A percentile compares a stretch with the other conserved stretches of the same genome.
phyloP scores from a whole-genome alignment of 2,797 vertebrate genomes.

The Enteromius argenteus region DNA sequence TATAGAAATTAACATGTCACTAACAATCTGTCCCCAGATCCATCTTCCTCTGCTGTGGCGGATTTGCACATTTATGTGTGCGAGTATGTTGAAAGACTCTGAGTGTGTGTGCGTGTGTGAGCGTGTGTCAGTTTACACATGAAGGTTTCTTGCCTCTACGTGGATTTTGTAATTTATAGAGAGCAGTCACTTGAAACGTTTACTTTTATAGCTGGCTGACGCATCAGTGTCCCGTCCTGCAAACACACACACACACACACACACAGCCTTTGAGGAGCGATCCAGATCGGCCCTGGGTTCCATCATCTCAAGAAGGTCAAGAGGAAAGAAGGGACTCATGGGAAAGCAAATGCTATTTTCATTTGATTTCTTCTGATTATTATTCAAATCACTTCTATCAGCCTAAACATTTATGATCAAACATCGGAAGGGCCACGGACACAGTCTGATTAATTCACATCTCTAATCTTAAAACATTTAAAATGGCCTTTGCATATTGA shows the following conservation, averaged over 20 bases:
- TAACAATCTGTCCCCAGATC: conserved; percentile 83
- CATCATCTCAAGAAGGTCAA: conserved; percentile 52
- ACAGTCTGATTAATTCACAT: conserved; percentile 74
- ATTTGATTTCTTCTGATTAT: conserved; percentile 59
- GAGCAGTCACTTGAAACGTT: conserved; percentile 76
- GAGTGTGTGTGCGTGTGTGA: conserved; percentile 35
- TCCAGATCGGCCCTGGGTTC: conserved; percentile 39
- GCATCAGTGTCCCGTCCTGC: conserved; percentile 65
- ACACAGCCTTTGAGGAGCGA: conserved; percentile 19
- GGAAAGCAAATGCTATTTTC: conserved; percentile 63
- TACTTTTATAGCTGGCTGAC: conserved; percentile 69
- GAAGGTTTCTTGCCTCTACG: conserved; percentile 53
- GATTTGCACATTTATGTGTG: conserved; percentile 54
- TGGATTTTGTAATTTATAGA: conserved; percentile 72
- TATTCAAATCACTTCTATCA: conserved; percentile 65
- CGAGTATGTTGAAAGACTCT: conserved; percentile 45
- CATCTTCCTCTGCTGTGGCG: conserved; percentile 75
- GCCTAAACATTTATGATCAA: conserved; percentile 69
- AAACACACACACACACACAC: conserved; percentile 7
- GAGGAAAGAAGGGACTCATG: conserved; percentile 56
- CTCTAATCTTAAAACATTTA: conserved; percentile 74
- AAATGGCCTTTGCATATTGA: conserved; percentile 70
- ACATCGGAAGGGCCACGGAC: conserved; percentile 62
- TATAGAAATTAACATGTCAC: conserved; percentile 86
- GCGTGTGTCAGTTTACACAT: conserved; percentile 52